Conservation (phyloP, 2,113 vertebrate species). For the Kryptolebias marmoratus region DNA sequence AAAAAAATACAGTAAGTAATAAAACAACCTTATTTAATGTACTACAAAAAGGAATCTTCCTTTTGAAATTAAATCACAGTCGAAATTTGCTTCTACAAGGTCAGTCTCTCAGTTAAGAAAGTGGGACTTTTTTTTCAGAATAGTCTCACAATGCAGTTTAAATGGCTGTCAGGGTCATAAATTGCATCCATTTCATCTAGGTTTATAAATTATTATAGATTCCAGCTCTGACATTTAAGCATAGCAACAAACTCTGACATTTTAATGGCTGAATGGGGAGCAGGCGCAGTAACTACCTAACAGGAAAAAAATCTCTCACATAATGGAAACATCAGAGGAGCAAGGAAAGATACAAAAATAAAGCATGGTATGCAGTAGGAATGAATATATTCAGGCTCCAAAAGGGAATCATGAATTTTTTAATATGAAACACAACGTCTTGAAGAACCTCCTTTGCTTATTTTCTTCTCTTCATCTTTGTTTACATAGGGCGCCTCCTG, state of each 20-base stretch:
- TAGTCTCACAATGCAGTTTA: not conserved
- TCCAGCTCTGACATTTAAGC: slow-evolving; percentile 33
- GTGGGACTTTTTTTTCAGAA: slow-evolving; percentile 26
- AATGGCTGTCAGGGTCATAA: slow-evolving; percentile 24
- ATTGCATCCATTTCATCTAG: slow-evolving; percentile 11
- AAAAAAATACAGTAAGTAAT: no score
- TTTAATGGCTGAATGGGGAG: slow-evolving; percentile 9
- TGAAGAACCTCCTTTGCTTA: slow-evolving; percentile 11
- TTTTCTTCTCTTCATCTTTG: slow-evolving; percentile 36
- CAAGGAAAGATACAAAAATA: slow-evolving; percentile 37
- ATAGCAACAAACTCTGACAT: slow-evolving; percentile 10
- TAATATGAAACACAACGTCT: slow-evolving; percentile 24
- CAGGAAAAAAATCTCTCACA: slow-evolving; percentile 42
- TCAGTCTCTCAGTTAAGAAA: slow-evolving; percentile 23
- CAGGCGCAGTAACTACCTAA: slow-evolving; percentile 7
- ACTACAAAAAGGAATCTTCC: no score
- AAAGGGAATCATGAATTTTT: slow-evolving; percentile 27
- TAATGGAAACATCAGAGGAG: slow-evolving; percentile 69
- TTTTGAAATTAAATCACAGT: not conserved
- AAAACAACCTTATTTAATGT: no score
- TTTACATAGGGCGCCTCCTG: slow-evolving; percentile 30
- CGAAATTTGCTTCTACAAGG: slow-evolving; percentile 3
- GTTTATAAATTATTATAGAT: slow-evolving; percentile 17
- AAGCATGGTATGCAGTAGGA: slow-evolving; percentile 37
- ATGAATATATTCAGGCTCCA: slow-evolving; percentile 39